phyloP scores from a whole-genome alignment of 2,113 vertebrate genomes.

The Loxodonta africana region DNA sequence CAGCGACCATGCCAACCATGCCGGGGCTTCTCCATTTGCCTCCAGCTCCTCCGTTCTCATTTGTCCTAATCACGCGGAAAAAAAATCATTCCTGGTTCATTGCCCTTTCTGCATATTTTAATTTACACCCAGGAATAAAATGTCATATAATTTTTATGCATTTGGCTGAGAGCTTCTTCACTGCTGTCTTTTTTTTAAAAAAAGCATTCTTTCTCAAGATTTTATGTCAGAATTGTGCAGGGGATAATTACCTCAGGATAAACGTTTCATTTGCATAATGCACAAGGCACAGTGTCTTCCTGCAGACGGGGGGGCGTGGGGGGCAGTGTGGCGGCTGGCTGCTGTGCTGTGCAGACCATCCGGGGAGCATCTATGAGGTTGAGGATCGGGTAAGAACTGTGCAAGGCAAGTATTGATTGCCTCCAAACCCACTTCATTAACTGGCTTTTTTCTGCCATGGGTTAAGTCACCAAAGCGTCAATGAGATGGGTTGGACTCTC shows the following conservation, averaged over 20 bases:
- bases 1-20: fast-evolving
- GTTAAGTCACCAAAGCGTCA: background rate
- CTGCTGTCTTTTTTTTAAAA: constrained; percentile 2
- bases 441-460: background rate
- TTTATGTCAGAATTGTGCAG: constrained; percentile 32
- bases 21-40: background rate
- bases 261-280: background rate
- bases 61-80: constrained; percentile 15
- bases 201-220: constrained; percentile 41
- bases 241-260: constrained; percentile 45
- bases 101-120: constrained; percentile 77
- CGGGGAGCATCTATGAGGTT: background rate
- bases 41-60: background rate
- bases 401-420: background rate
- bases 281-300: background rate
- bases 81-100: constrained; percentile 49
- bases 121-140: constrained; percentile 82
- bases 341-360: background rate
- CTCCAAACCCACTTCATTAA: background rate
- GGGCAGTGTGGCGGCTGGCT: background rate
- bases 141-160: constrained; percentile 71
- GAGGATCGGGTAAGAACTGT: background rate
- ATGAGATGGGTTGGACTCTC: background rate
- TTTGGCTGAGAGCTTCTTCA: constrained; percentile 49
- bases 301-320: background rate